Evolutionary conservation across 2,888 invertebrate species (phyloP).

Genomic region (Plebejus argus): DNA sequence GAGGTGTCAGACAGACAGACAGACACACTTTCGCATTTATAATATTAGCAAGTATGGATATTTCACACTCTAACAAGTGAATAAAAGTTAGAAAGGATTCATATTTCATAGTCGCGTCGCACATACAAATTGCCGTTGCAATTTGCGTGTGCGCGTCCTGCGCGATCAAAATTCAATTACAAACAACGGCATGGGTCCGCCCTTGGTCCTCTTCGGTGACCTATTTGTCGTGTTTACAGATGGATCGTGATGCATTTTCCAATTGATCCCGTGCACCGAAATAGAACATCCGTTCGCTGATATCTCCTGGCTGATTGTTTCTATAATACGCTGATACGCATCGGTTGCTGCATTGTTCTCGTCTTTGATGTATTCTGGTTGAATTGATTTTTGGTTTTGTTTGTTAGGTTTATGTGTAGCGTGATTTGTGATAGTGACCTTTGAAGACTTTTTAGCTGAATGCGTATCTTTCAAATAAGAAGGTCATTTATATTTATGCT

Average conservation of each 20-base stretch:
- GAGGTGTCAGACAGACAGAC: too few species aligned
- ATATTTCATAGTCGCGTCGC: neutral
- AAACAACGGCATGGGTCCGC: conserved; percentile 11
- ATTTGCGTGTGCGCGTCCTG: conserved; percentile 6
- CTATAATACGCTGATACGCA: conserved; percentile 13
- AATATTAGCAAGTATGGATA: too few species aligned
- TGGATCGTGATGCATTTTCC: conserved; percentile 50
- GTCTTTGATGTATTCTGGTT: conserved; percentile 1
- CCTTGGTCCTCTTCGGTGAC: conserved; percentile 29
- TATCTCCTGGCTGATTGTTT: conserved; percentile 22
- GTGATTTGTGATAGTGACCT: neutral
- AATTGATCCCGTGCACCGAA: conserved; percentile 50
- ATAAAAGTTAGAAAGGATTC: neutral
- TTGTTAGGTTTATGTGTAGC: neutral
- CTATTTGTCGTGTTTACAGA: conserved; percentile 29
- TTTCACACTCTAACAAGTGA: neutral
- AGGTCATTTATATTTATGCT: too few species aligned
- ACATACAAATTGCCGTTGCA: neutral
- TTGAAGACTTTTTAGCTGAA: neutral
- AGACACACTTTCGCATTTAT: too few species aligned
- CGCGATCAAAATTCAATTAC: conserved; percentile 16
- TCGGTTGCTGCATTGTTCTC: neutral
- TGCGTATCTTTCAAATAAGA: neutral
- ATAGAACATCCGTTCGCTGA: conserved; percentile 40
- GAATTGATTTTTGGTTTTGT: neutral